Evolutionary conservation across 2,888 invertebrate species (phyloP).

Genomic region (Agonopterix subpropinquella): DNA sequence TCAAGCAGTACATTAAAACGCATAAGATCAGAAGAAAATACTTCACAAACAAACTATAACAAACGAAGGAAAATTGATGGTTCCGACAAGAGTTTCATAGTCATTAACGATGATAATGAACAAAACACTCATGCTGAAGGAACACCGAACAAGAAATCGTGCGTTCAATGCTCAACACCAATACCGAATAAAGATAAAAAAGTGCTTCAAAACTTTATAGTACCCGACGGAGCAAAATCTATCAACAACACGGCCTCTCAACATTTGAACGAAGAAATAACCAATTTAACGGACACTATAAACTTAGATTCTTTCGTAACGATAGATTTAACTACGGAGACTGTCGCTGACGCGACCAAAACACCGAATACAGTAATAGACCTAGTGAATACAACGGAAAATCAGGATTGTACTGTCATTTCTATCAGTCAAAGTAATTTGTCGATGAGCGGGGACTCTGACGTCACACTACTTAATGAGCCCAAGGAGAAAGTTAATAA

Average conservation of each 20-base stretch:
- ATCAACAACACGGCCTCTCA: constrained; percentile 16
- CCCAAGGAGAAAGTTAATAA: constrained; percentile 12
- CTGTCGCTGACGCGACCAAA: constrained; percentile 2
- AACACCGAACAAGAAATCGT: background rate
- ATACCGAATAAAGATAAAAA: constrained; percentile 14
- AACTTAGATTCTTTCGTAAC: constrained; percentile 48
- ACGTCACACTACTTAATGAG: constrained; percentile 43
- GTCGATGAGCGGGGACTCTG: constrained; percentile 52
- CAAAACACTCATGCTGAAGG: constrained; percentile 5
- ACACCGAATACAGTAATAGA: constrained; percentile 33
- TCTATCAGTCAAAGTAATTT: constrained; percentile 29
- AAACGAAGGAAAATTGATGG: constrained; percentile 3
- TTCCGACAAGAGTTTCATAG: constrained; percentile 13
- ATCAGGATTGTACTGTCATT: constrained; percentile 33
- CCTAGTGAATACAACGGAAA: constrained; percentile 31
- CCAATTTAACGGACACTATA: constrained; percentile 40
- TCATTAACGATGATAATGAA: constrained; percentile 34
- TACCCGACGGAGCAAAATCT: constrained; percentile 1
- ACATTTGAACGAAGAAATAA: constrained; percentile 24
- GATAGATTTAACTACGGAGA: constrained; percentile 49
- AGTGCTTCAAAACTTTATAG: constrained; percentile 9
- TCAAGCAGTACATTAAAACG: background rate
- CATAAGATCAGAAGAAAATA: constrained; percentile 7
- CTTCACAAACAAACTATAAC: constrained; percentile 5
- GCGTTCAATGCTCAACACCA: constrained; percentile 45